Percentiles rank a stretch among this genome's conserved stretches.
These are phyloP conservation scores for Luperina nickerlii DNA, from an alignment of 2,888 invertebrate species.

Conservation along the genomic window DNA sequence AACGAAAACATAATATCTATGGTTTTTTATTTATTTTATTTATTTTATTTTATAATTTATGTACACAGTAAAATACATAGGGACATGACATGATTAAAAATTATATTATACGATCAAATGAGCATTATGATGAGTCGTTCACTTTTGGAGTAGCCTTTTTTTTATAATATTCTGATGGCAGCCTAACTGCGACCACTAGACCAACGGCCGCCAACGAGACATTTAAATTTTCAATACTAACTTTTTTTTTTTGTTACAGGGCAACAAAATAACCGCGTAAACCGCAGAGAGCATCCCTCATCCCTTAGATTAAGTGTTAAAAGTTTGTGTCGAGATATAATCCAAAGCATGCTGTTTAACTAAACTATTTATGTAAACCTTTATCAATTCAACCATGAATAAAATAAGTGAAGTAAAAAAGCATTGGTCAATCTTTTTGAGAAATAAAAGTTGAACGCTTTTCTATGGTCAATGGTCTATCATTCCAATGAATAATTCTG, in stretches of 20 bases:
- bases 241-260: constrained; percentile 77
- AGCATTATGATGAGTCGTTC: too few relatives aligned
- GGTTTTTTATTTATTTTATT: too few relatives aligned
- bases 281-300: constrained; percentile 57
- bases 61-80: too few relatives aligned
- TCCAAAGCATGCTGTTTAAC: constrained; percentile 46
- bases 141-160: too few relatives aligned
- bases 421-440: constrained; percentile 1
- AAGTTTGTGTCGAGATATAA: constrained; percentile 52
- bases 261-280: constrained; percentile 70
- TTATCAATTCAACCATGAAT: constrained; percentile 15
- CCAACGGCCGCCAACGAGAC: not conserved
- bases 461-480: constrained; percentile 44
- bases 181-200: not conserved
- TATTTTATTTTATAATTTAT: too few relatives aligned
- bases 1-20: too few relatives aligned
- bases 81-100: too few relatives aligned
- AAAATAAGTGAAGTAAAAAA: constrained; percentile 17
- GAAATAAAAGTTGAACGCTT: constrained; percentile 27
- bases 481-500: constrained; percentile 61
- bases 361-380: constrained; percentile 44
- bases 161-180: too few relatives aligned
- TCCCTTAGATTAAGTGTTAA: constrained; percentile 51
- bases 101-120: too few relatives aligned
- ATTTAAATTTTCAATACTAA: not conserved